Evolutionary conservation across 2,113 vertebrate genomes (phyloP).

Genomic region (Nyctereutes procyonoides): DNA sequence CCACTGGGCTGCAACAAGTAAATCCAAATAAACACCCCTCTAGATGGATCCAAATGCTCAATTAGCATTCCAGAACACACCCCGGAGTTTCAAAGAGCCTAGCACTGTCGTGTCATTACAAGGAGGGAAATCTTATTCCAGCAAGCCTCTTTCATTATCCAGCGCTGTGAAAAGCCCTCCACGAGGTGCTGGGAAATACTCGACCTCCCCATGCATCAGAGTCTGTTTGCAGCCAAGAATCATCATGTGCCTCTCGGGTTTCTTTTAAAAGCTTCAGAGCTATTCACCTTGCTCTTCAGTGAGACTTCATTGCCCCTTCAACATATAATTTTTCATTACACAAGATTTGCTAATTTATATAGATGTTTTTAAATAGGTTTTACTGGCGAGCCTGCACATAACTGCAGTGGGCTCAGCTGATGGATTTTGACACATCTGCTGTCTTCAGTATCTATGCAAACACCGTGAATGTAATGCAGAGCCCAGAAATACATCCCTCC

Average conservation of each 20-base stretch:
- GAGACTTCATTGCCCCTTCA: slow-evolving; percentile 68
- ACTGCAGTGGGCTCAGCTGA: slow-evolving; percentile 63
- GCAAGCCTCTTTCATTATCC: slow-evolving; percentile 64
- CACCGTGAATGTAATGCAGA: slow-evolving; percentile 66
- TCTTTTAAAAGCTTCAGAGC: slow-evolving; percentile 65
- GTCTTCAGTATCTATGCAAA: slow-evolving; percentile 72
- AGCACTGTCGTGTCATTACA: slow-evolving; percentile 27
- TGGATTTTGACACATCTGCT: slow-evolving; percentile 72
- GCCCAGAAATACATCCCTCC: slow-evolving; percentile 61
- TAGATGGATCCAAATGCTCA: slow-evolving; percentile 52
- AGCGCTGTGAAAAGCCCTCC: slow-evolving; percentile 56
- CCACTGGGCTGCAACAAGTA: not conserved
- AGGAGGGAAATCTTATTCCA: slow-evolving; percentile 66
- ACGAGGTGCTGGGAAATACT: slow-evolving; percentile 43
- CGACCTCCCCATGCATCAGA: not conserved
- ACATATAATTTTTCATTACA: slow-evolving; percentile 57
- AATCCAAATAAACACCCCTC: not conserved
- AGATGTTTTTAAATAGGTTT: slow-evolving; percentile 66
- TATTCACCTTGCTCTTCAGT: slow-evolving; percentile 68
- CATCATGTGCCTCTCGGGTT: slow-evolving; percentile 9
- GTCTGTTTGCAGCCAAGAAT: slow-evolving; percentile 67
- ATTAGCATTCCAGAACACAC: slow-evolving; percentile 73
- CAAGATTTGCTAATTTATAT: slow-evolving; percentile 71
- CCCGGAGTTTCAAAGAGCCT: slow-evolving; percentile 67
- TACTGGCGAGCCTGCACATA: slow-evolving; percentile 63